phyloP scores from a whole-genome alignment of 2,113 vertebrate species.

The Barnardius zonarius region DNA sequence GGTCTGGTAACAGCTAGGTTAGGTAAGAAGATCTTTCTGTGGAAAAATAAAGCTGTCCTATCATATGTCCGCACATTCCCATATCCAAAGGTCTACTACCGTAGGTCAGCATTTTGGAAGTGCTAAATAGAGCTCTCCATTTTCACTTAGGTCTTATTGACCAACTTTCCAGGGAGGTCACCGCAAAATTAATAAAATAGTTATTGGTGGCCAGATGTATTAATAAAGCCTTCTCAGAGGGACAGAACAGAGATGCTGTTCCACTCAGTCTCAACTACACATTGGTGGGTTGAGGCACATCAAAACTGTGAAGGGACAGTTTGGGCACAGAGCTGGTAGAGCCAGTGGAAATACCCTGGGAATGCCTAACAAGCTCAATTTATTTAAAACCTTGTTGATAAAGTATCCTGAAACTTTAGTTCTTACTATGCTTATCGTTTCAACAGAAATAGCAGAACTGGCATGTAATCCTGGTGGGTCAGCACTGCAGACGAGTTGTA shows the following conservation, averaged over 20 bases:
- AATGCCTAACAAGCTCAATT: neutral
- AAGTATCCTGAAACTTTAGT: neutral
- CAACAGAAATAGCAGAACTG: neutral
- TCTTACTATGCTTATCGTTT: fast-evolving
- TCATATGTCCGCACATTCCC: neutral
- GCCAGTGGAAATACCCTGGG: neutral
- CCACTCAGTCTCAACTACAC: neutral
- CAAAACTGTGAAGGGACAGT: neutral
- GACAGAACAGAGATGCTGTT: neutral
- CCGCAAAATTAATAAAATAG: neutral
- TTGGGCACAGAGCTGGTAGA: neutral
- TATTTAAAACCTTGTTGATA: neutral
- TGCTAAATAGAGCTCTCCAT: neutral
- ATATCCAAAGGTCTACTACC: neutral
- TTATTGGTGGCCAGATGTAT: neutral
- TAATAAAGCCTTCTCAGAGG: neutral
- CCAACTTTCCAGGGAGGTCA: neutral
- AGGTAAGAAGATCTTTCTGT: neutral
- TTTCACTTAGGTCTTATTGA: neutral
- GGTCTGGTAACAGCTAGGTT: neutral
- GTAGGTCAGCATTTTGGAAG: neutral
- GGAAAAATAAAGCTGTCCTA: neutral
- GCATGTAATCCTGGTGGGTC: neutral
- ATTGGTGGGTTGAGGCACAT: fast-evolving
- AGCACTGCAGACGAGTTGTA: neutral